These are phyloP conservation scores for Apodemia mormo DNA, from an alignment of 2,888 invertebrate species.

Conservation along the genomic window DNA sequence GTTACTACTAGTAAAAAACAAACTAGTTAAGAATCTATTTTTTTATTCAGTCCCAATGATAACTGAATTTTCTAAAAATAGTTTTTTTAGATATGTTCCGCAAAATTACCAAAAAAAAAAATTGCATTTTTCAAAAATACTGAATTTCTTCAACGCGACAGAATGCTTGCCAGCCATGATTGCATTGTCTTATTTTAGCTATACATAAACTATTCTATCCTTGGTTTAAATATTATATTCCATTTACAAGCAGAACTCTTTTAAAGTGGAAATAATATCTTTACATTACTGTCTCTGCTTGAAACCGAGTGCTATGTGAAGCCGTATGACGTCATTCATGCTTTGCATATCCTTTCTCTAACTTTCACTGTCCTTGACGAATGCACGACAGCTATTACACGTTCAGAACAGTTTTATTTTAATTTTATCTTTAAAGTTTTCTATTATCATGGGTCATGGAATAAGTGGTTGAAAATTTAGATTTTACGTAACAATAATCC, in stretches of 20 bases:
- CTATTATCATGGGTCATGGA: background rate
- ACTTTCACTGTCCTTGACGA: conserved; percentile 75
- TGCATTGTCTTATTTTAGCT: too few relatives aligned
- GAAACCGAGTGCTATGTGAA: conserved; percentile 27
- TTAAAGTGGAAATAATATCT: background rate
- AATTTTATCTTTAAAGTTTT: conserved; percentile 16
- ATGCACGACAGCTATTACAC: conserved; percentile 43
- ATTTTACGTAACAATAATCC: too few relatives aligned
- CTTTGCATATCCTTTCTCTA: conserved; percentile 67
- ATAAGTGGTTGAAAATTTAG: background rate
- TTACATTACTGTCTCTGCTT: conserved; percentile 23
- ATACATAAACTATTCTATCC: background rate
- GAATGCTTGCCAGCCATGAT: too few relatives aligned
- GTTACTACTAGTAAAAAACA: too few relatives aligned
- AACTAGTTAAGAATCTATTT: too few relatives aligned
- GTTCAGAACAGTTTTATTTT: conserved; percentile 9
- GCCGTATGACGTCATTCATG: conserved; percentile 50
- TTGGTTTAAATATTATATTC: background rate
- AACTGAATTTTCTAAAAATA: too few relatives aligned
- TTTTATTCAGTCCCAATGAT: too few relatives aligned
- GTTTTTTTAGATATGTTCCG: too few relatives aligned
- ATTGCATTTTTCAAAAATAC: too few relatives aligned
- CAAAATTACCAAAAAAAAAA: too few relatives aligned
- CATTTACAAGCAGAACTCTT: background rate
- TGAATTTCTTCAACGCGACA: too few relatives aligned